Base-by-base conservation (phyloP, 2,888 invertebrate species). In the Lordiphosa fenestrarum region DNA sequence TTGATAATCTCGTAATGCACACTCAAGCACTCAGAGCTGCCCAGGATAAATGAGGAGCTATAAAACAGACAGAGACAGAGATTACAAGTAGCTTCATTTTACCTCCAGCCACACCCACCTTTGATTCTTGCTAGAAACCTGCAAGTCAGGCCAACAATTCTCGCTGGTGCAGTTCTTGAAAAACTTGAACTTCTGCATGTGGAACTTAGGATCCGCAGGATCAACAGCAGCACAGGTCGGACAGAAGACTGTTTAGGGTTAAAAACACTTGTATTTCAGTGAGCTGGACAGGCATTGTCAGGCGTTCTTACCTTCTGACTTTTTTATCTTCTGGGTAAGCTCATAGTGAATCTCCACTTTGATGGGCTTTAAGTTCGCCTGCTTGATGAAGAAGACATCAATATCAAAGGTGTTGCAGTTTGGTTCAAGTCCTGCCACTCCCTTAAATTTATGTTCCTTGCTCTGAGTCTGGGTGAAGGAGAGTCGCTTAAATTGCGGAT, bases 311-410 rank as follows among this genome's bases (percentile, higher is more conserved):
- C 88, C 84, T 65, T 85, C 81, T 3, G 87, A 84, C 39, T 89
- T 74, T 0, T 89, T 89, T n/a, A 89, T 76, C 37, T 85, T 76
- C 35, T 87, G 85, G 5, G 84, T 74, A n/a, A 89, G 56, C n/a
- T 87, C 85, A 44, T 89, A 89, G 58, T 87, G 85, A 72, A 90
- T 78, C 46, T 89, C 88, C 56, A 90, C 57, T 35, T 88, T 88
- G 37, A 90, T 89, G 7, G 90, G 89, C 53, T 89, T 88, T 53
- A 89, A 90, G 21, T 90, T 89, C 10, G 89, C 88, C n/a, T 84
- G 85, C 12, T 86, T 73, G 40, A 80, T 88, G 54, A 87, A 89
- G 30, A 74, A 74, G 21, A 90, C 89, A 49, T 73, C 84, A 5
- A 85, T 84, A 13, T 87, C 88, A 30, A 86, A 73, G 15, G 86